A percentile compares a stretch with the other conserved stretches of the same genome.
Conservation (phyloP, 2,888 invertebrate genomes). For the Drosophila nigricruria region DNA sequence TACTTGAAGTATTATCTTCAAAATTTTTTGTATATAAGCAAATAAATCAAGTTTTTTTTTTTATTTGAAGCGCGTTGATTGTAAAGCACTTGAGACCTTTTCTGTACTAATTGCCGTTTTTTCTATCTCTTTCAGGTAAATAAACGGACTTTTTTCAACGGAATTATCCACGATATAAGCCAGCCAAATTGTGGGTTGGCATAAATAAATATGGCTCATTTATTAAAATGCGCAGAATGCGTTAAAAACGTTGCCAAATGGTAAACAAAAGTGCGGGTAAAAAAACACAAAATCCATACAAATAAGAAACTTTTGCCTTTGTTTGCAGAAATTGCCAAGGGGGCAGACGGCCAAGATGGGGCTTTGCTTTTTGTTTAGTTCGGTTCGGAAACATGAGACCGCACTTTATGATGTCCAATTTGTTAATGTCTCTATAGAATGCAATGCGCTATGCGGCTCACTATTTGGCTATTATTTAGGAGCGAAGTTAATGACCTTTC, state of each 20-base stretch:
- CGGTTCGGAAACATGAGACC: constrained; percentile 60
- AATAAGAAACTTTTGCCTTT: constrained; percentile 41
- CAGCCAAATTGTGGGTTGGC: constrained; percentile 23
- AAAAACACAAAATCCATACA: constrained; percentile 18
- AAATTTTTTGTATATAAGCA: constrained; percentile 1
- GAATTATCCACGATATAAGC: constrained; percentile 32
- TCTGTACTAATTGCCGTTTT: constrained; percentile 41
- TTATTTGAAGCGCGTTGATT: not conserved
- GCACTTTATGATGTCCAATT: constrained; percentile 64
- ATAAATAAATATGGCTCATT: constrained; percentile 58
- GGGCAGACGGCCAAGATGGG: constrained; percentile 5
- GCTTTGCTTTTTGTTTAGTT: constrained; percentile 34
- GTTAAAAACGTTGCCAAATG: constrained; percentile 51
- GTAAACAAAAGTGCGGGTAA: constrained; percentile 36
- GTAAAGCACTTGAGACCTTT: constrained; percentile 20
- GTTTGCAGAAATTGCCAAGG: constrained; percentile 59
- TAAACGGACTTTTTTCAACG: constrained; percentile 58
- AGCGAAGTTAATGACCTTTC: constrained; percentile 48
- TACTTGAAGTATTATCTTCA: constrained; percentile 15
- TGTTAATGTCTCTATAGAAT: constrained; percentile 62
- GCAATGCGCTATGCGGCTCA: constrained; percentile 46
- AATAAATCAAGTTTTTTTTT: not conserved
- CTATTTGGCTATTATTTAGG: constrained; percentile 24
- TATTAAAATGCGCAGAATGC: constrained; percentile 50
- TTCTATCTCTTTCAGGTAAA: constrained; percentile 70